Conservation (phyloP, 1,140 invertebrate species). For the Dinoponera quadriceps region DNA sequence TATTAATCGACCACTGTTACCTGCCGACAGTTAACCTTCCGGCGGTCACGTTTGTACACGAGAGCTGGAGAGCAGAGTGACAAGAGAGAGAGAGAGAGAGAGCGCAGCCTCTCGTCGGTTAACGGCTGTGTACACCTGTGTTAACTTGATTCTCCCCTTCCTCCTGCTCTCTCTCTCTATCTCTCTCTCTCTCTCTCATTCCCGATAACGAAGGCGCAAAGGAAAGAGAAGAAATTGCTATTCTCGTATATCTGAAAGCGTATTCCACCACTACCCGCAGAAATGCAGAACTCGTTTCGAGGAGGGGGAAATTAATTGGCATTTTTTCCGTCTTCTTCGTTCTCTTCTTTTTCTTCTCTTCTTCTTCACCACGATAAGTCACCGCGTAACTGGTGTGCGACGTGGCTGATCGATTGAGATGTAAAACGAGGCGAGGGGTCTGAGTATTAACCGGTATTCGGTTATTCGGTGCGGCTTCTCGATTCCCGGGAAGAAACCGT, state of each 20-base stretch:
- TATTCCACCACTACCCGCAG: not conserved
- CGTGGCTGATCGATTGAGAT: not conserved
- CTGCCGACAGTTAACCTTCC: conserved; percentile 37
- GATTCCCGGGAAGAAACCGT: conserved; percentile 37
- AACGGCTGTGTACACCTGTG: too few species aligned
- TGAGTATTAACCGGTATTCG: conserved; percentile 7
- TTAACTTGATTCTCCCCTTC: not conserved
- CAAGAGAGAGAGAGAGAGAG: too few species aligned
- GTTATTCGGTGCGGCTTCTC: conserved; percentile 7
- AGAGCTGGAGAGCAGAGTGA: not conserved
- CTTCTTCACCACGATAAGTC: not conserved
- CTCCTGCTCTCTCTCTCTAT: not conserved
- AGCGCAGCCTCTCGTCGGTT: not conserved
- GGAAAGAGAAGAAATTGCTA: too few species aligned
- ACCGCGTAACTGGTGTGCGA: not conserved
- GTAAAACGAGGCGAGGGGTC: not conserved
- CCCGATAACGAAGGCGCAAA: not conserved
- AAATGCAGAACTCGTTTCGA: not conserved
- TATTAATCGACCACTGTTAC: conserved; percentile 62
- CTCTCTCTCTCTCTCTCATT: not conserved
- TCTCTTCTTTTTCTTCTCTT: too few species aligned
- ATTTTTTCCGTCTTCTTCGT: too few species aligned
- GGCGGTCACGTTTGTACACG: not conserved
- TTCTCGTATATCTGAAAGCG: not conserved
- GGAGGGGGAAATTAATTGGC: too few species aligned